Percentiles rank a stretch among this genome's conserved stretches.
phyloP scores from a whole-genome alignment of 2,888 invertebrate species.

The Hirtodrosophila trivittata region DNA sequence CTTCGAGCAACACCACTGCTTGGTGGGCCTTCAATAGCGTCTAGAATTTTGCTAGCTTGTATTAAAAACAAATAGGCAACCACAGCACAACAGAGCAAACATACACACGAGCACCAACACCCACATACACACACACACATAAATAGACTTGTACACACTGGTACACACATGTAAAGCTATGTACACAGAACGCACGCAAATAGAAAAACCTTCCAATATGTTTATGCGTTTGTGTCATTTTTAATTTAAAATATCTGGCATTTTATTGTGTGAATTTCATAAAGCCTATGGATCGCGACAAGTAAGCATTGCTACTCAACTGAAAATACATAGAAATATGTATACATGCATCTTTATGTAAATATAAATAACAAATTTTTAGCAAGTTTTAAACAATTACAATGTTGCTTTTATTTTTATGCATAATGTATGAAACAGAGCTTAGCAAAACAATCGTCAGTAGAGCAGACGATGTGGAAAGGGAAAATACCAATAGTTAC shows the following conservation, averaged over 20 bases:
- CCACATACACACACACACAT: slow-evolving; percentile 5
- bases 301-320: slow-evolving; percentile 33
- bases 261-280: slow-evolving; percentile 39
- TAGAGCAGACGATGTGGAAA: slow-evolving; percentile 1
- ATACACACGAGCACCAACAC: slow-evolving; percentile 10
- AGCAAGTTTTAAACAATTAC: neutral
- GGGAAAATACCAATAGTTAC: slow-evolving; percentile 30
- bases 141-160: neutral
- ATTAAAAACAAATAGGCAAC: slow-evolving; percentile 54
- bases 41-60: slow-evolving; percentile 33
- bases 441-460: slow-evolving; percentile 16
- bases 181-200: slow-evolving; percentile 2
- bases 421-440: slow-evolving; percentile 32
- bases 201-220: slow-evolving; percentile 19
- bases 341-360: slow-evolving; percentile 13
- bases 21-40: slow-evolving; percentile 32
- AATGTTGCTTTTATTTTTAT: no score
- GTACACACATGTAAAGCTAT: no score
- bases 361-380: neutral
- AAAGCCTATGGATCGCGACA: slow-evolving; percentile 29
- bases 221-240: slow-evolving; percentile 52
- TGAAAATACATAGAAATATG: slow-evolving; percentile 9
- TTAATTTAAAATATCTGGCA: slow-evolving; percentile 52
- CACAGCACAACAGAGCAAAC: slow-evolving; percentile 12
- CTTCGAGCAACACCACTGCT: slow-evolving; percentile 32